Conservation (phyloP, 1,140 invertebrate genomes). For the Drosophila jambulina region DNA sequence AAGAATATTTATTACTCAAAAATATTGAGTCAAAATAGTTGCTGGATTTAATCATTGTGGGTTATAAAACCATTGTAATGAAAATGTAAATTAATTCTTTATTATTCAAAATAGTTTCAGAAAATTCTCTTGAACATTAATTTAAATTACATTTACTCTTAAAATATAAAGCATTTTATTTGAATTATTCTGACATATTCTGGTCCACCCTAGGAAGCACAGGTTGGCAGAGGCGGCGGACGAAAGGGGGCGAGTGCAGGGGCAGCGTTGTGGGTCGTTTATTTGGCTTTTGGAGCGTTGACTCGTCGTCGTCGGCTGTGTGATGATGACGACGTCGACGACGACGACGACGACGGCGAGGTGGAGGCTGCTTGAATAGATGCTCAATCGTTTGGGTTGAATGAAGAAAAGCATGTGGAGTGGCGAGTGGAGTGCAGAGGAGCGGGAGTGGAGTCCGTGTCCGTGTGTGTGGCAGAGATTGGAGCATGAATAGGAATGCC, state of each 20-base stretch:
- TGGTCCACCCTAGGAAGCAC: slow-evolving; percentile 30
- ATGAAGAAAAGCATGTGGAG: slow-evolving; percentile 69
- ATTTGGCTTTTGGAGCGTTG: slow-evolving; percentile 66
- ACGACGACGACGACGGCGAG: slow-evolving; percentile 30
- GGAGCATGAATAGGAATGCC: slow-evolving; percentile 50
- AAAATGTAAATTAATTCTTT: too few species aligned
- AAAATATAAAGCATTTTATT: not conserved
- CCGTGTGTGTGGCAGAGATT: slow-evolving; percentile 45
- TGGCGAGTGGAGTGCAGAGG: slow-evolving; percentile 18
- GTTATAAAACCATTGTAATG: too few species aligned
- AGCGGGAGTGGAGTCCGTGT: slow-evolving; percentile 17
- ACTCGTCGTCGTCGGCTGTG: slow-evolving; percentile 54
- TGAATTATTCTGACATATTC: not conserved
- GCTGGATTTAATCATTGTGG: too few species aligned
- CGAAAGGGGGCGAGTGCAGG: slow-evolving; percentile 8
- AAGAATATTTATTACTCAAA: too few species aligned
- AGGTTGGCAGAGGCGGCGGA: slow-evolving; percentile 33
- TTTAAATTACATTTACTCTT: not conserved
- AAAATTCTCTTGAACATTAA: not conserved
- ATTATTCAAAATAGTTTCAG: too few species aligned
- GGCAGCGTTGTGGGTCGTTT: slow-evolving; percentile 53
- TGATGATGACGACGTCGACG: slow-evolving; percentile 38
- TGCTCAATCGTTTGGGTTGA: slow-evolving; percentile 81
- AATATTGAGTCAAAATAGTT: too few species aligned
- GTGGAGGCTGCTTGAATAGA: slow-evolving; percentile 71